phyloP scores from a whole-genome alignment of 2,888 invertebrate genomes.

The Monochamus alternatus region DNA sequence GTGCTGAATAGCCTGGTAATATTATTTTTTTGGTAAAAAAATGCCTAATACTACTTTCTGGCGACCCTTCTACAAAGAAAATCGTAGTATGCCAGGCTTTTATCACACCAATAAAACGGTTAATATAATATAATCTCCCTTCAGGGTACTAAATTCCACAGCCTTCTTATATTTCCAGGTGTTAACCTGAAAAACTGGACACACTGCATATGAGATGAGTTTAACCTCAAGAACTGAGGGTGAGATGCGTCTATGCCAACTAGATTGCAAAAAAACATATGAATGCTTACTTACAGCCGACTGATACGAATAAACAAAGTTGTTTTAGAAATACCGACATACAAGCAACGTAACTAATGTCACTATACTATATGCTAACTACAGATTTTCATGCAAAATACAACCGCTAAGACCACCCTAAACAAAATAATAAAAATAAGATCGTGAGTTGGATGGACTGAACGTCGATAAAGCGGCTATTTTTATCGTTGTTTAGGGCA shows the following conservation, averaged over 20 bases:
- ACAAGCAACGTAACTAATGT: constrained; percentile 49
- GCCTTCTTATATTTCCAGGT: too few species aligned
- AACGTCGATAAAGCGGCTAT: background rate
- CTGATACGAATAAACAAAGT: constrained; percentile 39
- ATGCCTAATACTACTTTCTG: too few species aligned
- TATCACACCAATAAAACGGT: too few species aligned
- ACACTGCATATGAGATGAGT: background rate
- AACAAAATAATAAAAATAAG: constrained; percentile 39
- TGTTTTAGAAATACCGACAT: constrained; percentile 40
- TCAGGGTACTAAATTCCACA: too few species aligned
- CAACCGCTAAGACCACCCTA: constrained; percentile 58
- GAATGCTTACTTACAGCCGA: background rate
- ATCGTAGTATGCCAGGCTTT: too few species aligned
- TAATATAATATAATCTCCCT: too few species aligned
- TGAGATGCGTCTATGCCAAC: background rate
- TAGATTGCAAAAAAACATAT: background rate
- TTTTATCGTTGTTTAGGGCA: constrained; percentile 41
- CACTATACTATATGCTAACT: constrained; percentile 49
- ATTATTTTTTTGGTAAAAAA: too few species aligned
- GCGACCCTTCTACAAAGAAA: too few species aligned
- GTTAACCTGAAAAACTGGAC: too few species aligned
- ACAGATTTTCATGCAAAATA: constrained; percentile 63
- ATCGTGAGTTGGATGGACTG: background rate
- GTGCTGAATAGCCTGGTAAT: too few species aligned
- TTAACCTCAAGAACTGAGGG: background rate